Conservation (phyloP, 2,113 vertebrate genomes). For the Alethe castanea region DNA sequence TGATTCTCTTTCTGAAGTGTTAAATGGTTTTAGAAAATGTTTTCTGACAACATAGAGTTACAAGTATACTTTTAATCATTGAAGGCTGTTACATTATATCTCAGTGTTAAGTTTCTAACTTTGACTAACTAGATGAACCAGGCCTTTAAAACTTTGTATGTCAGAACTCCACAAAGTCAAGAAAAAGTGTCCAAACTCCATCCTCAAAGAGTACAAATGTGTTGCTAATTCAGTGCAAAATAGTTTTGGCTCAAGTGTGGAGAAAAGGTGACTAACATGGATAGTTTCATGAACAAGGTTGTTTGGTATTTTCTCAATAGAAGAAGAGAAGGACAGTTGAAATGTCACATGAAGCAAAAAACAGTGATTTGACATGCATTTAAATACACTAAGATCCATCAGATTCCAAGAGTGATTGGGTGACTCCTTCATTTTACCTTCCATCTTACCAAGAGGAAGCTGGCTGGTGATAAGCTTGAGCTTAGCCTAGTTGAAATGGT, state of each 20-base stretch:
- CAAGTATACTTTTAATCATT: neutral
- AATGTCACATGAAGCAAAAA: neutral
- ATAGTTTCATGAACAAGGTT: neutral
- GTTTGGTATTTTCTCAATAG: neutral
- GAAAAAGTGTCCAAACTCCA: neutral
- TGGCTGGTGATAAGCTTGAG: neutral
- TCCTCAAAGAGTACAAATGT: neutral
- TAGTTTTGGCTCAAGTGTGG: neutral
- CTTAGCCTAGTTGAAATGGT: neutral
- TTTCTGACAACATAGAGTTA: slow-evolving; percentile 4
- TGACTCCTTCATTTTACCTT: neutral
- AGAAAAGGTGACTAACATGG: neutral
- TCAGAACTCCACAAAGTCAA: neutral
- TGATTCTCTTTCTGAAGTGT: slow-evolving; percentile 17
- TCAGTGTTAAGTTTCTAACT: neutral
- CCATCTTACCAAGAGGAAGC: neutral
- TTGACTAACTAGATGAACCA: neutral
- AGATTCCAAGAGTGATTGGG: neutral
- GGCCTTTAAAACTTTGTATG: neutral
- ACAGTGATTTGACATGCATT: neutral
- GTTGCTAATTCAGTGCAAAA: neutral
- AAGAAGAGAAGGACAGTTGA: neutral
- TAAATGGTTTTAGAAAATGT: slow-evolving; percentile 17
- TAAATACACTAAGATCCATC: neutral
- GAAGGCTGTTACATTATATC: neutral